Base-by-base conservation (phyloP, 1,140 invertebrate genomes). In the Brachionus koreanus region DNA sequence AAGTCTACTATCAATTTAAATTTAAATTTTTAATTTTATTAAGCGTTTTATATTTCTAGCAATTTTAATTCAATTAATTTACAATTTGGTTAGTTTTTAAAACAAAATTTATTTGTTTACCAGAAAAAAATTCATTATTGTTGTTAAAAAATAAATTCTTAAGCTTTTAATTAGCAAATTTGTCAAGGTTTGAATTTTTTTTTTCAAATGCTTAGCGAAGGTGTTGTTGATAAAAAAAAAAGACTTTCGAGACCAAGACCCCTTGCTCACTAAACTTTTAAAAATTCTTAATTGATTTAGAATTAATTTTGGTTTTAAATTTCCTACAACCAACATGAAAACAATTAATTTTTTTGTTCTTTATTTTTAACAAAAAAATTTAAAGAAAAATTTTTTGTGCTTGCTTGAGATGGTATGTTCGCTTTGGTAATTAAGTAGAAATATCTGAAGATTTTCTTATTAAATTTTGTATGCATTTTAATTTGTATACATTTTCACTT, bases 41-140 rank as follows among this genome's bases (percentile, higher is more conserved):
- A 57, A 57, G 49, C 49, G 19, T 57, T 57, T 52, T 57, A 57
- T 57, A 57, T 57, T 57, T 57, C 19, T 57, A 25, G 49, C 49
- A 57, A 57, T 57, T 57, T 57, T 19, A 57, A 57, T 57, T 57
- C 49, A 57, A 57, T 57, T 57, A 57, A 57, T 23, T 57, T 57
- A 57, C 49, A 57, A 57, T 57, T 57, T 57, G 49, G 49, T 57
- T 57, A 25, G 19, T 57, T 57, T 57, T 29, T 57, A 7, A 57
- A 57, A 57, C 49, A 57, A 69, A 39, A 37, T 69, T 69, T 69
- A 69, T 69, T 69, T 69, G 65, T 69, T 69, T 69, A 69, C 65
- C 33, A 69, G n/a, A 69, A 69, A 69, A 69, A 69, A 69, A 69
- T 35, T 39, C n/a, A 43, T 19, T 39, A 39, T 19, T 69, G 25